Percentiles rank a stretch among this genome's conserved stretches.
Conservation (phyloP, 2,888 invertebrate genomes). For the Pyrgus malvae region DNA sequence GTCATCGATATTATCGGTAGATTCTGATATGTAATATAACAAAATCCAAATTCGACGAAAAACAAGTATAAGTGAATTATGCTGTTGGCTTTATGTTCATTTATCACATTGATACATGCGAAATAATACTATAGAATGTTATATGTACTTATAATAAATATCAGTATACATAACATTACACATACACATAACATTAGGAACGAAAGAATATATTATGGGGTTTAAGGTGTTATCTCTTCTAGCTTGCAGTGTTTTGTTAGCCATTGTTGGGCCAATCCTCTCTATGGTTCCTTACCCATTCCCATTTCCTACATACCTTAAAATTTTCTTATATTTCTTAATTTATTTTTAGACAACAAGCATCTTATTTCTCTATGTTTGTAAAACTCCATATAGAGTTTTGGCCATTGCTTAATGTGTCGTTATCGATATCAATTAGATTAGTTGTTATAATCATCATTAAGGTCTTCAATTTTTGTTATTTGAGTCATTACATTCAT, state of each 20-base stretch:
- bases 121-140: neutral
- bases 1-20: constrained; percentile 2
- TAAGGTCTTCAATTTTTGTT: too few species aligned
- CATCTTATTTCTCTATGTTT: constrained; percentile 1
- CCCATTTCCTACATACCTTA: constrained; percentile 1
- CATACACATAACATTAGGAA: too few species aligned
- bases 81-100: neutral
- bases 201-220: neutral
- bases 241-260: constrained; percentile 52
- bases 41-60: constrained; percentile 11
- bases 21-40: constrained; percentile 5
- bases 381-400: constrained; percentile 64
- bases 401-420: constrained; percentile 70
- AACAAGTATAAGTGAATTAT: neutral
- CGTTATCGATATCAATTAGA: constrained; percentile 34
- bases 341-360: constrained; percentile 18
- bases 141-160: too few species aligned
- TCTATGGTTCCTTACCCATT: constrained; percentile 63
- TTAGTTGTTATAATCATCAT: neutral
- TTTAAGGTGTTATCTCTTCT: constrained; percentile 59
- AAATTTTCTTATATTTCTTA: constrained; percentile 7
- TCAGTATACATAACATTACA: too few species aligned
- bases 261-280: constrained; percentile 75
- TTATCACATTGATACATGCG: too few species aligned
- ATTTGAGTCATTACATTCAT: too few species aligned